Base-by-base conservation (phyloP, 2,113 vertebrate genomes). In the Chaetodon auriga region DNA sequence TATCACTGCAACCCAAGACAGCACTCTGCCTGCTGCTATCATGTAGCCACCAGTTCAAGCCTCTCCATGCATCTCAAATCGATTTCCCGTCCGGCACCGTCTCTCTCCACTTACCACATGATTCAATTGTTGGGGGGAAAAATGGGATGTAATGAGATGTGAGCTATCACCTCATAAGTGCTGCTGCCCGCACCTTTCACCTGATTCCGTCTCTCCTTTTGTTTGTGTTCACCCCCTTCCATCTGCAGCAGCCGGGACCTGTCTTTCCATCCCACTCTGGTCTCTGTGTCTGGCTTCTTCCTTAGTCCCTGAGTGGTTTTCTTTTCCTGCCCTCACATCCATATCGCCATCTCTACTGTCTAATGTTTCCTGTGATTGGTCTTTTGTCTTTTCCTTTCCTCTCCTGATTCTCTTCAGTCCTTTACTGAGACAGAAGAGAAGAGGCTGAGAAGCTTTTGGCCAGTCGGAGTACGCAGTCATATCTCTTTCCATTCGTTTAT, bases 1-100 rank as follows among this genome's bases (percentile, higher is more conserved):
- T 83, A 91, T 84, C 85, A 35, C 71, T 86, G 93, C 82, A 95
- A 94, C 90, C 71, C 36, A 77, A 95, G 83, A 90, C 69, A 0
- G 48, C 83, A 25, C 90, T 80, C 81, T 81, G 18, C 72, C 53
- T 49, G 76, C 65, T 15, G 78, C 89, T 92, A 92, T 95, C 93
- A 77, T 48, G 58, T 94, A 82, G 66, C 92, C 91, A 43, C 85
- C 30, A 45, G 87, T 80, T 69, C 81, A 55, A 57, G 46, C 75
- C 54, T 82, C 82, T 61, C 61, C 60, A 38, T 65, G 80, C 88
- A 69, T 88, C 73, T 83, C 46, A 1, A 51, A 90, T 93, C 81
- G 87, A 92, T 92, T 93, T 87, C 87, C 82, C 68, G 19, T 73
- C 85, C 70, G 14, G 36, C 57, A 11, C 43, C 18, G 38, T 78